Conservation (phyloP, 92 coral and sea anemone genomes). For the Paramuricea clavata region DNA sequence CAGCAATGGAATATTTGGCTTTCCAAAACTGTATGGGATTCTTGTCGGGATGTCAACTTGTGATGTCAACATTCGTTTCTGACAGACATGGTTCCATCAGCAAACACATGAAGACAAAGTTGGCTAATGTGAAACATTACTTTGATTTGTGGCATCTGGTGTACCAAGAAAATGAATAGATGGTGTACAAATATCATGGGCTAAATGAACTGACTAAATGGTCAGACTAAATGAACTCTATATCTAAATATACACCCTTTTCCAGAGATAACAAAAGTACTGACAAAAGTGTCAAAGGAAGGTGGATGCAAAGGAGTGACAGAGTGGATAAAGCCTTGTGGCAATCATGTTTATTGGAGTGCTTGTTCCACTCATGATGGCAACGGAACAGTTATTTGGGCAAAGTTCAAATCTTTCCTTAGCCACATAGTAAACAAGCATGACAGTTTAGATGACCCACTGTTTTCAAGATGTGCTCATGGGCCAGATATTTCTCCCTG, state of each 20-base stretch:
- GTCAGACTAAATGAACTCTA: not conserved
- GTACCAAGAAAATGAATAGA: not conserved
- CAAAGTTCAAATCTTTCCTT: not conserved
- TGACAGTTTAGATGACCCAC: slow-evolving; percentile 14
- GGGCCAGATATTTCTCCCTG: slow-evolving; percentile 23
- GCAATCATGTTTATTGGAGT: not conserved
- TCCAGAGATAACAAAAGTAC: slow-evolving; percentile 5
- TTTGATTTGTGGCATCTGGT: slow-evolving; percentile 71
- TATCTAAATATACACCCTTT: not conserved
- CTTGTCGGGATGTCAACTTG: slow-evolving; percentile 39
- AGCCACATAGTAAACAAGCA: slow-evolving; percentile 7
- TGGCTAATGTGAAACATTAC: slow-evolving; percentile 59
- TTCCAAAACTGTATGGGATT: slow-evolving; percentile 1
- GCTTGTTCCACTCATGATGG: slow-evolving; percentile 24
- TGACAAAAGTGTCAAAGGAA: slow-evolving; percentile 4
- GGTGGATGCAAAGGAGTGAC: not conserved
- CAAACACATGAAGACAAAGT: slow-evolving; percentile 68
- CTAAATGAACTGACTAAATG: no score
- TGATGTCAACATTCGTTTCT: slow-evolving; percentile 52
- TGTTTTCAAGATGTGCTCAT: slow-evolving; percentile 23
- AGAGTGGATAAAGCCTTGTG: slow-evolving; percentile 10
- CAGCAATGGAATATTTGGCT: slow-evolving; percentile 1
- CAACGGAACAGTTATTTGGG: not conserved
- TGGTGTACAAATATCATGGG: not conserved
- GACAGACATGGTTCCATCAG: slow-evolving; percentile 67